Evolutionary conservation across 1,140 invertebrate genomes (phyloP).

Genomic region (Apocrypta bakeri): DNA sequence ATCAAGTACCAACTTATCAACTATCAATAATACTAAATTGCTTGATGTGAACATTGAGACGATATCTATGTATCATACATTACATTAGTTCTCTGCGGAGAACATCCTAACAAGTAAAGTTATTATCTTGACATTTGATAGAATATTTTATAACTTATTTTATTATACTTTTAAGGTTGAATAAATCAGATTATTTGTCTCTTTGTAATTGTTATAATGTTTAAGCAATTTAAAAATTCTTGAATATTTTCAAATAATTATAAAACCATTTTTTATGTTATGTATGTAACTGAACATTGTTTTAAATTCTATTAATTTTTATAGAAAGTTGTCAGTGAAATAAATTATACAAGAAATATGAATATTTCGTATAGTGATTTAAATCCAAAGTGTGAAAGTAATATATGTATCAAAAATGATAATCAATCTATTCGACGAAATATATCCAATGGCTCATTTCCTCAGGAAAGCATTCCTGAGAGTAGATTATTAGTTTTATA

Average conservation of each 20-base stretch:
- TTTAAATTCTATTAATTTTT: not conserved
- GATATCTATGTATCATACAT: not conserved
- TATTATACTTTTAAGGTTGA: not conserved
- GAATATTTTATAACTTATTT: not conserved
- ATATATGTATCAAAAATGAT: not conserved
- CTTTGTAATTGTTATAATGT: too few species aligned
- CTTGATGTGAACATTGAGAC: not conserved
- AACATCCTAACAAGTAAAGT: not conserved
- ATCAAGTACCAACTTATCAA: too few species aligned
- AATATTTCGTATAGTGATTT: not conserved
- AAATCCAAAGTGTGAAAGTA: not conserved
- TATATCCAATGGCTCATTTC: conserved; percentile 50
- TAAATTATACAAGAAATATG: not conserved
- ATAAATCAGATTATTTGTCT: too few species aligned
- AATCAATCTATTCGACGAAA: conserved; percentile 26
- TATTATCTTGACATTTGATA: not conserved
- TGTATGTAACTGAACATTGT: not conserved
- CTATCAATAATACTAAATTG: not conserved
- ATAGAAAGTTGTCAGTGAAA: conserved; percentile 1
- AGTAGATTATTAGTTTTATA: conserved; percentile 84
- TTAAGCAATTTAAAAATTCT: too few species aligned
- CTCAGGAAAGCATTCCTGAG: conserved; percentile 57
- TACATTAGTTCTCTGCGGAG: not conserved
- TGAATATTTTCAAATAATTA: too few species aligned
- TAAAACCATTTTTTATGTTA: too few species aligned